Base-by-base conservation (phyloP, 2,797 vertebrate species). In the Clarias laeviceps region DNA sequence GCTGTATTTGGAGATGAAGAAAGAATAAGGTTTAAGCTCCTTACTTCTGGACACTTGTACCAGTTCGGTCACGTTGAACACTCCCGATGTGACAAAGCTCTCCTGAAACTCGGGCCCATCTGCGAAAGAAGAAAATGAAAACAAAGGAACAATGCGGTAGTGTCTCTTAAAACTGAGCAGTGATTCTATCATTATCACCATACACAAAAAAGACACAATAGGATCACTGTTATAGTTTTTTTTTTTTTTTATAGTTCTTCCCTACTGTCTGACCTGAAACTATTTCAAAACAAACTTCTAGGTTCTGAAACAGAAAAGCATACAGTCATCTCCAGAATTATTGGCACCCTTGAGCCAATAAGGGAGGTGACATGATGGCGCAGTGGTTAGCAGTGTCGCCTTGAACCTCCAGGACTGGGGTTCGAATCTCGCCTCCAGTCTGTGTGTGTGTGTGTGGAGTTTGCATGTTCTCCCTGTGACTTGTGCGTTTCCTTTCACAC, bases 11-110 rank as follows among this genome's bases (percentile, higher is more conserved):
- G 50, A 56, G 72, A 74, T 74, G 18, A 74, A 54, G 72, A 74
- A 1, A 77, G 74, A 59, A 77, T 59, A 57, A 59, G 8, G 72
- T 29, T 77, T 74, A 80, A 86, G 14, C 45, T 50, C 95, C 97
- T 98, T 94, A 99, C 98, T 98, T 96, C 98, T 96, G 80, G 98
- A 99, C 88, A 99, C 98, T 85, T 98, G 97, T 91, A 99, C 97
- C 89, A 99, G 96, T 92, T 99, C 98, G 0, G 97, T 98, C 92
- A 99, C 98, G 50, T 96, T 99, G 95, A 99, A 99, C 91, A 99
- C 98, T 45, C 98, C 98, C 0, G 98, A 99, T 59, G 98, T 98
- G 92, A 98, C 93, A 4, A 99, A 99, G 93, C 97, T 98, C 87
- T 99, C 98, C 91, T 98, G 97, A 95, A 99, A 99, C 92, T 99